These are phyloP conservation scores for Gobionotothen gibberifrons DNA, from an alignment of 2,797 vertebrate species.

Conservation along the genomic window DNA sequence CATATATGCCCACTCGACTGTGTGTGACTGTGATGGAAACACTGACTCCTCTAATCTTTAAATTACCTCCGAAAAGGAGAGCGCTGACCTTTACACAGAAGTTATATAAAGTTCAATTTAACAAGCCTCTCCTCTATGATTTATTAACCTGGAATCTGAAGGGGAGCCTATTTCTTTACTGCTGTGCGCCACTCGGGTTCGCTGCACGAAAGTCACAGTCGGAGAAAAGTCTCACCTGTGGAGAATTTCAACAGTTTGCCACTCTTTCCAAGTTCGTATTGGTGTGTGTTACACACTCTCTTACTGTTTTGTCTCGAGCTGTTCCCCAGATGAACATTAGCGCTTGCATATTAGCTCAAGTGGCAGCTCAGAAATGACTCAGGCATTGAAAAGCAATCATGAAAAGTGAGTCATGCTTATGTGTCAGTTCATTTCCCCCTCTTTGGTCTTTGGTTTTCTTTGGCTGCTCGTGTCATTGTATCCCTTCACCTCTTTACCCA, in stretches of 20 bases:
- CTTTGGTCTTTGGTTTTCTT: slow-evolving; percentile 67
- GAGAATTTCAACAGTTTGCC: slow-evolving; percentile 53
- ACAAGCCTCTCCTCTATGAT: slow-evolving; percentile 80
- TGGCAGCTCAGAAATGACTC: slow-evolving; percentile 62
- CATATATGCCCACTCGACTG: slow-evolving; percentile 27
- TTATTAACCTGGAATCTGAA: slow-evolving; percentile 81
- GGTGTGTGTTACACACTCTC: slow-evolving; percentile 36
- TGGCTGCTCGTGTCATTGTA: slow-evolving; percentile 68
- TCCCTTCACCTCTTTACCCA: slow-evolving; percentile 50
- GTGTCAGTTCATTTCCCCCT: slow-evolving; percentile 67
- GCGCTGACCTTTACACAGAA: slow-evolving; percentile 84
- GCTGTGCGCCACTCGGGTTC: slow-evolving; percentile 53
- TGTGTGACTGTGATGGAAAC: slow-evolving; percentile 77
- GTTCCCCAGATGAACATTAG: slow-evolving; percentile 50
- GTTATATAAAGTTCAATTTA: slow-evolving; percentile 86
- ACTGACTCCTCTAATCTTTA: slow-evolving; percentile 83
- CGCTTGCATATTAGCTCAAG: slow-evolving; percentile 51
- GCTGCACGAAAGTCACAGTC: slow-evolving; percentile 47
- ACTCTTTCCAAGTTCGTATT: slow-evolving; percentile 46
- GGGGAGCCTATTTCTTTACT: slow-evolving; percentile 72
- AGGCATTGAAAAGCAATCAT: slow-evolving; percentile 69
- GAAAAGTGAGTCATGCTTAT: slow-evolving; percentile 70
- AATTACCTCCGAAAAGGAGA: slow-evolving; percentile 81
- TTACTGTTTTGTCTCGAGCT: slow-evolving; percentile 48
- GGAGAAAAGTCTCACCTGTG: slow-evolving; percentile 71